Conservation (phyloP, 2,113 vertebrate genomes). For the Hippoglossus stenolepis region DNA sequence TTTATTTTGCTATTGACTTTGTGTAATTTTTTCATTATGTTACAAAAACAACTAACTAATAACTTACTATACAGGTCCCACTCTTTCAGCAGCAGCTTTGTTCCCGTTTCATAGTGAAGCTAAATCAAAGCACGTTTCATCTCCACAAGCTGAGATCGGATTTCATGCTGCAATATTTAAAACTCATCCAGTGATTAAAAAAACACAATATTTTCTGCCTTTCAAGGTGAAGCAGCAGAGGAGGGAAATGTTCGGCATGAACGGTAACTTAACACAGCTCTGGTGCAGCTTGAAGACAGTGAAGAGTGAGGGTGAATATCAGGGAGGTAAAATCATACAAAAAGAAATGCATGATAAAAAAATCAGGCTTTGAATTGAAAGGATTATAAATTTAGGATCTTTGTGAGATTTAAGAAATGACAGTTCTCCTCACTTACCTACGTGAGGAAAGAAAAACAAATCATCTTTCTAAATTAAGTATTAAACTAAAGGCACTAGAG, state of each 20-base stretch:
- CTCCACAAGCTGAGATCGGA: background rate
- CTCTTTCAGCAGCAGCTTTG: background rate
- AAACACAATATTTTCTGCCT: background rate
- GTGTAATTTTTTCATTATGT: no score
- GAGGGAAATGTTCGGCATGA: background rate
- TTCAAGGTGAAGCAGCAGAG: background rate
- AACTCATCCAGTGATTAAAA: background rate
- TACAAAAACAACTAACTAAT: no score
- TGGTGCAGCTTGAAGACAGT: no score
- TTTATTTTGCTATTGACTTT: no score
- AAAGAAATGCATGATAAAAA: no score
- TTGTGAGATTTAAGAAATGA: background rate
- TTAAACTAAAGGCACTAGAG: no score
- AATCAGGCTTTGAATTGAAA: no score
- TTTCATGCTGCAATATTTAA: conserved; percentile 6
- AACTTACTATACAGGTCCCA: background rate
- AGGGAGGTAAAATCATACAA: no score
- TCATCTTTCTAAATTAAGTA: background rate
- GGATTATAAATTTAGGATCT: no score
- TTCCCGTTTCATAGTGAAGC: background rate
- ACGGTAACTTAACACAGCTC: no score
- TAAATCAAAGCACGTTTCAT: background rate
- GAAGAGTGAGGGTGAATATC: no score
- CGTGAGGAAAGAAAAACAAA: background rate
- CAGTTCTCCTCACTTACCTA: background rate